These are phyloP conservation scores for Drosophila leontia DNA, from an alignment of 1,140 invertebrate genomes.

Conservation along the genomic window DNA sequence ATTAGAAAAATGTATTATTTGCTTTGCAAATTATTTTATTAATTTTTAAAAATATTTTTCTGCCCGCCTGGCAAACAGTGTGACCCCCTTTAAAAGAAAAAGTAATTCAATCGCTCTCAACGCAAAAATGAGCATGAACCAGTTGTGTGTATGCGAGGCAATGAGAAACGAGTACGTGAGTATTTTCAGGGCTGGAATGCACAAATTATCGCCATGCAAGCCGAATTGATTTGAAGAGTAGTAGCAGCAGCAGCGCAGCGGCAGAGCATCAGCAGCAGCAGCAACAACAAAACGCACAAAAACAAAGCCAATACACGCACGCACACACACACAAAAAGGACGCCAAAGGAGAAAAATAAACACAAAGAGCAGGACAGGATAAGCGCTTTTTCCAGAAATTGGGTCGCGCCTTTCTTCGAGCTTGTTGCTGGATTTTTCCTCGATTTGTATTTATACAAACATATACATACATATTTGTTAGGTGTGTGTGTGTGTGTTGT, in stretches of 20 bases:
- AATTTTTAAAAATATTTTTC: neutral
- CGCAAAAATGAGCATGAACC: neutral
- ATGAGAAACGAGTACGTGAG: neutral
- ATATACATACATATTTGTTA: constrained; percentile 5
- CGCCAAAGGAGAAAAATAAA: constrained; percentile 57
- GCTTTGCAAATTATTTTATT: too few relatives aligned
- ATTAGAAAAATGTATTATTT: neutral
- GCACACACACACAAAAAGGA: constrained; percentile 28
- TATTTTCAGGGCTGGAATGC: neutral
- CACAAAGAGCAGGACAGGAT: constrained; percentile 43
- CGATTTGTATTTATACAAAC: constrained; percentile 6
- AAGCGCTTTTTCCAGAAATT: constrained; percentile 73
- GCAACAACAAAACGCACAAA: constrained; percentile 39
- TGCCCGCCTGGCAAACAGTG: neutral
- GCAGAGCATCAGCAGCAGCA: constrained; percentile 18
- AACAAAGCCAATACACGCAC: constrained; percentile 17
- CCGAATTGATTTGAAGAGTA: constrained; percentile 29
- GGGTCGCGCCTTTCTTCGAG: constrained; percentile 60
- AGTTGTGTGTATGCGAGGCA: neutral
- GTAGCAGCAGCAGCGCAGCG: constrained; percentile 26
- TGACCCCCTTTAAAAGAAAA: neutral
- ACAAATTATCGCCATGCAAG: constrained; percentile 4
- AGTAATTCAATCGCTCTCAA: neutral
- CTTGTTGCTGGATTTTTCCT: constrained; percentile 28
- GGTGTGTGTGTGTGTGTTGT: constrained; percentile 12